Conservation (phyloP, 2,888 invertebrate genomes). For the Ophonus ardosiacus region DNA sequence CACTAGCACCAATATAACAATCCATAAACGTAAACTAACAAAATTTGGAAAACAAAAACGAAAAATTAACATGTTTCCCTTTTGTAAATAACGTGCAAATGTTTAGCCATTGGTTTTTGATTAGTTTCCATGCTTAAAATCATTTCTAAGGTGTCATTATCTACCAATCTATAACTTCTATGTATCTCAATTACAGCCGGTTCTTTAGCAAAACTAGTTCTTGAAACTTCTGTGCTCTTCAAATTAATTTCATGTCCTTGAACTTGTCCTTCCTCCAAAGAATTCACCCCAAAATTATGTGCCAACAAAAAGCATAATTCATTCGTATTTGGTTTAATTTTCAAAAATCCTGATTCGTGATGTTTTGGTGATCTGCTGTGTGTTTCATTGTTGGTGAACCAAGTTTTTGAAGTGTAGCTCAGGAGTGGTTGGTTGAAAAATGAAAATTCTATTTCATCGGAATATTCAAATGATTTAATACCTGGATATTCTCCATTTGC, state of each 20-base stretch:
- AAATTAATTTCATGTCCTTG: slow-evolving; percentile 73
- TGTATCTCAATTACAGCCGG: slow-evolving; percentile 77
- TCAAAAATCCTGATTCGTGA: slow-evolving; percentile 80
- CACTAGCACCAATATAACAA: background rate
- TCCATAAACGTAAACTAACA: background rate
- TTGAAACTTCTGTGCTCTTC: slow-evolving; percentile 75
- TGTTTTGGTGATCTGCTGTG: slow-evolving; percentile 77
- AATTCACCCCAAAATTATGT: slow-evolving; percentile 81
- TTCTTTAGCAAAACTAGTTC: slow-evolving; percentile 78
- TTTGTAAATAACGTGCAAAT: slow-evolving; percentile 78
- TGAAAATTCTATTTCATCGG: slow-evolving; percentile 79
- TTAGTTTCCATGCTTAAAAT: slow-evolving; percentile 79
- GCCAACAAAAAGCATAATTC: slow-evolving; percentile 79
- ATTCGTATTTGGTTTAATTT: slow-evolving; percentile 78
- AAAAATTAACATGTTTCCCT: slow-evolving; percentile 67
- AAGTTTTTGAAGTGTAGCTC: slow-evolving; percentile 78
- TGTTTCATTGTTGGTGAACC: slow-evolving; percentile 74
- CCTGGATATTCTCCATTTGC: slow-evolving; percentile 80
- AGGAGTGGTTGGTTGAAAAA: slow-evolving; percentile 81
- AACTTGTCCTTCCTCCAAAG: slow-evolving; percentile 79
- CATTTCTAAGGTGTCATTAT: slow-evolving; percentile 74
- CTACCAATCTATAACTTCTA: slow-evolving; percentile 73
- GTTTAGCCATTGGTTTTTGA: slow-evolving; percentile 77
- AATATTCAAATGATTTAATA: slow-evolving; percentile 78
- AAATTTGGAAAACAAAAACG: background rate